phyloP scores from a whole-genome alignment of 2,113 vertebrate genomes.

The Romanogobio albipinnatus region DNA sequence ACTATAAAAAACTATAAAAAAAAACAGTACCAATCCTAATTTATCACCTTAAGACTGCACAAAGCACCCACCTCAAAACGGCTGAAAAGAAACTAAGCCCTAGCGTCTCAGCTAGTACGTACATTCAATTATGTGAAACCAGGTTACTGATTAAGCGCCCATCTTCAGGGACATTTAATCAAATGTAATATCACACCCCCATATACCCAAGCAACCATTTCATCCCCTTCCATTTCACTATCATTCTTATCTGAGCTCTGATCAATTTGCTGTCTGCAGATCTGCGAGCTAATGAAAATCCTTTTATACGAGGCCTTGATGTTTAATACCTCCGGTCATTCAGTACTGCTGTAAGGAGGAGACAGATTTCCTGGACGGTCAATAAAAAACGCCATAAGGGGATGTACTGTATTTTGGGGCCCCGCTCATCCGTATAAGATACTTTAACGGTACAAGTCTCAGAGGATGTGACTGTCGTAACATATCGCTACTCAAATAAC shows the following conservation, averaged over 20 bases:
- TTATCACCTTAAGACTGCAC: not conserved
- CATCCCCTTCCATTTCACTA: conserved; percentile 25
- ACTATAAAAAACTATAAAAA: too few species aligned
- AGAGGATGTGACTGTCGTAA: not conserved
- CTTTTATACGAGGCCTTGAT: conserved; percentile 49
- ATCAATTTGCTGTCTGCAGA: conserved; percentile 40
- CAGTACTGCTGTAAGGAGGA: conserved; percentile 32
- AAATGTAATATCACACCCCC: conserved; percentile 45
- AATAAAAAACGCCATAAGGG: conserved; percentile 30
- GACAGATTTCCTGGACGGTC: conserved; percentile 21
- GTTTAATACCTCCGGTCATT: conserved; percentile 45
- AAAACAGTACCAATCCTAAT: not conserved
- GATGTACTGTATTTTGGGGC: conserved; percentile 10
- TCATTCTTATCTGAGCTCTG: conserved; percentile 14
- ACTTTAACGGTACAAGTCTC: conserved; percentile 1
- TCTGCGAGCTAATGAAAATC: conserved; percentile 52
- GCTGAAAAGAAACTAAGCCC: conserved; percentile 15
- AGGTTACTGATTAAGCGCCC: conserved; percentile 40
- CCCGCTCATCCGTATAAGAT: not conserved
- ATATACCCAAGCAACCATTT: conserved; percentile 22
- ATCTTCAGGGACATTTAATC: conserved; percentile 51
- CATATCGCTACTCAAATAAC: not conserved
- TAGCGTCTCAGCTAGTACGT: conserved; percentile 9
- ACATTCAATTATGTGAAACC: conserved; percentile 51
- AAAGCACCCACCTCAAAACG: not conserved